Evolutionary conservation across 1,140 invertebrate species (phyloP), one percentile per base, ranked within the genome.

Genomic region (Saccostrea echinata): DNA sequence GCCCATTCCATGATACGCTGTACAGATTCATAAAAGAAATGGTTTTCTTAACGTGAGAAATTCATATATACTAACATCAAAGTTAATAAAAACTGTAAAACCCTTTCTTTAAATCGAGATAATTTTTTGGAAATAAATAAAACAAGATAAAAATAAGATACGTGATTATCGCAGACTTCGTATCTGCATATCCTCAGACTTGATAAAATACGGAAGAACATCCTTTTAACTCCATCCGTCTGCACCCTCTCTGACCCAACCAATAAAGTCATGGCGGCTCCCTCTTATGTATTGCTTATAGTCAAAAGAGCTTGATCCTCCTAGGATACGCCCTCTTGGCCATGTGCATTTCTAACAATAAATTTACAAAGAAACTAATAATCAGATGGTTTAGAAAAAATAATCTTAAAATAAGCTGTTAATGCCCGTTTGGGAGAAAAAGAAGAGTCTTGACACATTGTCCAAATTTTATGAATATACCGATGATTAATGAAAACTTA

Each of bases 1-100:
- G 21, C 90, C 91, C n/a, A 81, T 88, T 33, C 88, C 88, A 71
- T 93, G 93, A 61, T 92, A 93, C 43, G 84, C 92, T 93, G 68
- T 18, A 51, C 27, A 18, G 0, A 18, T 81, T 43, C 30, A 43
- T 18, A 24, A 24, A 21, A 35, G 9, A 4, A 43, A 2, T 43
- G 6, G 9, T 43, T 43, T 43, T 43, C 43, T 43, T 43, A 43
- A 43, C 6, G 1, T 4, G 43, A 43, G 43, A 43, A 43, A 43
- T 4, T 43, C 43, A 43, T 8, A 43, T 43, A 8, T 43, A 43
- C 9, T 43, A 43, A 43, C 6, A 43, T 43, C 43, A 43, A 4
- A 6, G 43, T 6, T n/a, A 43, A 43, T 43, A 9, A 43, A 43
- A 8, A 43, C 43, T 9, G 6, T 43, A 43, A 43, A 43, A 9